Base-by-base conservation (phyloP, 2,113 vertebrate genomes). In the Diadophis punctatus region DNA sequence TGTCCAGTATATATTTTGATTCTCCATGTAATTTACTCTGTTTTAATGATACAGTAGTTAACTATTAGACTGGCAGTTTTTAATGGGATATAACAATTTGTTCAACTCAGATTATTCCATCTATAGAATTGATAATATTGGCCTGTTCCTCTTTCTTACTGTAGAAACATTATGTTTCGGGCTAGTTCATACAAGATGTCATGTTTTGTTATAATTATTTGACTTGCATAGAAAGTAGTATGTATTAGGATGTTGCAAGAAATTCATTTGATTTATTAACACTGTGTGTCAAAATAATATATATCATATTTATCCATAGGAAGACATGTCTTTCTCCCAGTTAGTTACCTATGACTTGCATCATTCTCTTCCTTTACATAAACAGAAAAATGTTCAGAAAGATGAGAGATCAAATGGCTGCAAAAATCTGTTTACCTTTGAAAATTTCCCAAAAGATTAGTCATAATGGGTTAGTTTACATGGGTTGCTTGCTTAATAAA, bases 1-100 rank as follows among this genome's bases (percentile, higher is more conserved):
- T 96, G 92, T 95, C 91, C 95, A 92, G 23, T 94, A 58, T 8
- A 86, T 84, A 22, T 34, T 60, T 60, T 51, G 87, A 87, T 84
- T 16, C 16, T 30, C 25, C 51, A 23, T 25, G 58, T 91, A 18
- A 86, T 93, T 93, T 60, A 43, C 2, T 0, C 10, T 74, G 92
- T 92, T 85, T n/a, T 60, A 43, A 90, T 39, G 55, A 34, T 68
- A 53, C 43, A 10, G 34, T 80, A 80, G 74, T 43, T 46, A 84
- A 39, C 86, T 39, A 3, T 88, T 68, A 89, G 53, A 56, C 12
- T 80, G 39, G 6, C 25, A 34, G 51, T 23, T 91, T 89, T 52
- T 60, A 80, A 10, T 84, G 48, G 53, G 11, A 58, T 46, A 23
- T n/a, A 30, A 25, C 39, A 23, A 18, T 58, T 16, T 53, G 30